Evolutionary conservation across 2,113 vertebrate genomes (phyloP).

Genomic region (Craseonycteris thonglongyai): DNA sequence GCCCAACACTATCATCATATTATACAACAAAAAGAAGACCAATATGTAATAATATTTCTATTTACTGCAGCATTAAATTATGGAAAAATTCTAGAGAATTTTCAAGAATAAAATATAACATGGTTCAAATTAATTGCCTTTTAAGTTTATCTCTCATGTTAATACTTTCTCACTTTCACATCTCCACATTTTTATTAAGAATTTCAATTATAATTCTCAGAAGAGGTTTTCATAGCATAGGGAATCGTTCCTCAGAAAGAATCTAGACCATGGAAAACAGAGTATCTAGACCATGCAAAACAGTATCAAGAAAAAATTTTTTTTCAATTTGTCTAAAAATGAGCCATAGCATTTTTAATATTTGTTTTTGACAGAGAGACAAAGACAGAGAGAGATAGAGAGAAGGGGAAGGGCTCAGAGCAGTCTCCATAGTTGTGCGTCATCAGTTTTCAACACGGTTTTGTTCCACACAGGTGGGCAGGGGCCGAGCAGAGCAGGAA

Average conservation of each 20-base stretch:
- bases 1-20: background rate
- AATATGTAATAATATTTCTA: background rate
- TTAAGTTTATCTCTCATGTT: background rate
- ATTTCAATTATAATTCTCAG: background rate
- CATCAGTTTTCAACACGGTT: no score
- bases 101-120: background rate
- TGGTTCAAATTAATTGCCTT: background rate
- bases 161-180: background rate
- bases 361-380: no score
- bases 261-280: background rate
- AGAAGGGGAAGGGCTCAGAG: no score
- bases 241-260: background rate
- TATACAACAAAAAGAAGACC: background rate
- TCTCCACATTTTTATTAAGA: conserved; percentile 14
- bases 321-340: background rate
- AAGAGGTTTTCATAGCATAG: background rate
- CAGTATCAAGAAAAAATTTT: background rate
- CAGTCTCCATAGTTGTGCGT: no score
- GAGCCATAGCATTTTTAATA: background rate
- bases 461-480: no score
- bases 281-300: background rate
- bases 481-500: no score
- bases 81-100: background rate
- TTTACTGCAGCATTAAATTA: background rate
- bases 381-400: no score